Conservation (phyloP, 2,113 vertebrate genomes). For the Malaclemys terrapin region DNA sequence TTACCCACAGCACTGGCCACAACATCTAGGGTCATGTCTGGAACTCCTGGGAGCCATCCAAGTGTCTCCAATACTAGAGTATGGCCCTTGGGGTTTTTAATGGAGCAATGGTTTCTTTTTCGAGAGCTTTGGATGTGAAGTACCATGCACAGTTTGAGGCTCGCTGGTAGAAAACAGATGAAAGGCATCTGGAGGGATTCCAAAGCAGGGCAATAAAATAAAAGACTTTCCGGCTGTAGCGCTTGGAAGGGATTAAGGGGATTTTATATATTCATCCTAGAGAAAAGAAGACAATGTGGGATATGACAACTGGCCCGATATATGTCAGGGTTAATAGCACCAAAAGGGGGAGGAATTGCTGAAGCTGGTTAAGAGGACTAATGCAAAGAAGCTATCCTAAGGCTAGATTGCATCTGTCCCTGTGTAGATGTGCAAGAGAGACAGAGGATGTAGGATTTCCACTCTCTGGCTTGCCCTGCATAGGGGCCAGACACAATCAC, state of each 20-base stretch:
- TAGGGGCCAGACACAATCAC: no score
- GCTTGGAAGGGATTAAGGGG: accelerated
- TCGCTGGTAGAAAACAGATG: accelerated
- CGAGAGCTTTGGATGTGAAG: not conserved
- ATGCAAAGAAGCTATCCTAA: not conserved
- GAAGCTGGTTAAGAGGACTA: not conserved
- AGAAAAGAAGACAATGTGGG: not conserved
- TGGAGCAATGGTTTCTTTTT: not conserved
- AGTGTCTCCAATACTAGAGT: not conserved
- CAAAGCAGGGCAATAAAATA: not conserved
- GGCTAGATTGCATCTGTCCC: not conserved
- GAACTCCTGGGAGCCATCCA: not conserved
- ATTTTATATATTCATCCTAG: not conserved
- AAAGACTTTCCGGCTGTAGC: not conserved
- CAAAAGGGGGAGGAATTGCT: not conserved
- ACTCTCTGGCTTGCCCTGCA: no score
- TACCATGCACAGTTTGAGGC: not conserved
- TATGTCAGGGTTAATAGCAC: not conserved
- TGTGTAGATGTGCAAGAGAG: accelerated
- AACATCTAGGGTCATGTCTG: no score
- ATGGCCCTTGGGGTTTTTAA: not conserved
- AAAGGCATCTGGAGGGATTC: not conserved
- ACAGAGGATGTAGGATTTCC: no score
- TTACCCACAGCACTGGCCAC: not conserved
- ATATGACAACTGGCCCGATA: not conserved